These are phyloP conservation scores for Tenualosa thibaudeaui DNA, from an alignment of 2,797 vertebrate genomes.

Conservation along the genomic window DNA sequence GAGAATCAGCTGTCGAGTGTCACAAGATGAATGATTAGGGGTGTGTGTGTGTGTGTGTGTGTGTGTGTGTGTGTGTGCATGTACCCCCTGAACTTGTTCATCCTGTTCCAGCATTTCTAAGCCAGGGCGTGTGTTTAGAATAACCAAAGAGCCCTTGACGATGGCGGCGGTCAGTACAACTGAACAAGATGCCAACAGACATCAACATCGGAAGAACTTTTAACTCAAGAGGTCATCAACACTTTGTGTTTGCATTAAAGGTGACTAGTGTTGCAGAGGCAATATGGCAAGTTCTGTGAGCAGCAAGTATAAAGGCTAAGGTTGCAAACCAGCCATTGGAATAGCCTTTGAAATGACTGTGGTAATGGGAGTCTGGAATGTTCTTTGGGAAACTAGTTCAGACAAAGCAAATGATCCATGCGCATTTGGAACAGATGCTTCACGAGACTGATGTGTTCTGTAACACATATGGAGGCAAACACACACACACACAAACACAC, in stretches of 20 bases:
- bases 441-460: background rate
- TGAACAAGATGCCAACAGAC: background rate
- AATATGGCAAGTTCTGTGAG: too few relatives aligned
- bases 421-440: background rate
- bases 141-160: background rate
- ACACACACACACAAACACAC: background rate
- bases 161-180: background rate
- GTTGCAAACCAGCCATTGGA: background rate
- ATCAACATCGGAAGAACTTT: too few relatives aligned
- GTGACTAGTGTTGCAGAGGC: too few relatives aligned
- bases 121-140: background rate
- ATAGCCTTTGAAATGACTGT: background rate
- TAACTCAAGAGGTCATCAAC: too few relatives aligned
- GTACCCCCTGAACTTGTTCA: background rate
- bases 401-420: background rate
- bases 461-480: background rate
- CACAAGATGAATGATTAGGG: background rate
- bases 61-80: background rate
- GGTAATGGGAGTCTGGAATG: background rate
- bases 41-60: background rate
- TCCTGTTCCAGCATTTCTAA: background rate
- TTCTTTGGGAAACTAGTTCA: background rate
- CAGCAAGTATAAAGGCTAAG: too few relatives aligned
- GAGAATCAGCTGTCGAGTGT: background rate
- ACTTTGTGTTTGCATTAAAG: too few relatives aligned